Conservation (phyloP, 2,888 invertebrate species). For the Leptogaster cylindrica region DNA sequence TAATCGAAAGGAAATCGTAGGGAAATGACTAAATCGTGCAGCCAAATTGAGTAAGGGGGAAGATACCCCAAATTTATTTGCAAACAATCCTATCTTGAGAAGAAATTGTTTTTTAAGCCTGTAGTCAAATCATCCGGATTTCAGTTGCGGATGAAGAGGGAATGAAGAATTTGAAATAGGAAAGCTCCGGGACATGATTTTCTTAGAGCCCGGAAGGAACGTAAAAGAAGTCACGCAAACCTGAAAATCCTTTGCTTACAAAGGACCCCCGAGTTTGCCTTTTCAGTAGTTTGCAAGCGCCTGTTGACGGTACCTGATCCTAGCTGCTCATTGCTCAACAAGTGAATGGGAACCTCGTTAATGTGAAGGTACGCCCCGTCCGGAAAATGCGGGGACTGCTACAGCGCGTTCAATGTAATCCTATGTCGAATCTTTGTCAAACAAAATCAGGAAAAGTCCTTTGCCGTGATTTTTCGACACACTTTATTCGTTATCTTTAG, state of each 20-base stretch:
- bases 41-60: neutral
- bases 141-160: neutral
- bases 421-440: too few species aligned
- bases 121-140: constrained; percentile 21
- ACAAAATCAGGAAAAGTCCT: neutral
- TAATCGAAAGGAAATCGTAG: constrained; percentile 28
- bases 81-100: constrained; percentile 15
- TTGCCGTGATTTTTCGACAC: neutral
- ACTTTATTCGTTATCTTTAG: neutral
- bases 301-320: constrained; percentile 24
- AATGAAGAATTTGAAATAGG: neutral
- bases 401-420: too few species aligned
- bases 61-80: constrained; percentile 20
- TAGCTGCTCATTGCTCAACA: constrained; percentile 12
- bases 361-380: too few species aligned
- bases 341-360: constrained; percentile 1
- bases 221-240: constrained; percentile 4
- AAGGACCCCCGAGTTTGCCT: neutral
- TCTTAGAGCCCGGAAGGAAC: too few species aligned
- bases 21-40: constrained; percentile 25
- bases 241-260: constrained; percentile 23
- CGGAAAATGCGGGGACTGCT: too few species aligned
- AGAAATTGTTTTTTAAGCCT: constrained; percentile 18
- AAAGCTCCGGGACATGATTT: neutral
- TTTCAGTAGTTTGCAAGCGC: constrained; percentile 10